Conservation (phyloP, 2,888 invertebrate genomes). For the Eupsilia transversa region DNA sequence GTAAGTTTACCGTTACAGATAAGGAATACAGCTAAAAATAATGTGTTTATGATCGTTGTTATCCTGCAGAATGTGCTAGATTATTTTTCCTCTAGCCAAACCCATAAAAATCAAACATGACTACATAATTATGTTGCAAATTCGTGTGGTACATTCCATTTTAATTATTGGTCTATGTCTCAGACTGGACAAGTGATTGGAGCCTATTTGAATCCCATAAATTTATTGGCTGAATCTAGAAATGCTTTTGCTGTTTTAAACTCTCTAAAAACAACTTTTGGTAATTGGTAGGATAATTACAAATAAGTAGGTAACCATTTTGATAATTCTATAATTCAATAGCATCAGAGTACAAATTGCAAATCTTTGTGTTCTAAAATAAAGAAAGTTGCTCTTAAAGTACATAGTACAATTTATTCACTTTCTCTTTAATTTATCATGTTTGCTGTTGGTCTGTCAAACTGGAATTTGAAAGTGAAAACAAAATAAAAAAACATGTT, state of each 20-base stretch:
- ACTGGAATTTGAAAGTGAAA: conserved; percentile 50
- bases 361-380: conserved; percentile 5
- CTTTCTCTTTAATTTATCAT: conserved; percentile 52
- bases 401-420: conserved; percentile 4
- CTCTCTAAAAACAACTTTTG: neutral
- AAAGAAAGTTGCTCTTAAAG: conserved; percentile 28
- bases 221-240: conserved; percentile 25
- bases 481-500: conserved; percentile 24
- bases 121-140: conserved; percentile 2
- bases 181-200: neutral
- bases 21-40: conserved; percentile 34
- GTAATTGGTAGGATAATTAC: neutral
- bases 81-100: conserved; percentile 29
- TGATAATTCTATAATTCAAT: neutral
- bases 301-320: neutral
- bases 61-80: conserved; percentile 57
- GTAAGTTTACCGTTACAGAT: conserved; percentile 82
- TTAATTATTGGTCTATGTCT: conserved; percentile 3
- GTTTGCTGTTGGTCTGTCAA: conserved; percentile 24
- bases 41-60: conserved; percentile 36
- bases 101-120: conserved; percentile 14
- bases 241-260: conserved; percentile 4
- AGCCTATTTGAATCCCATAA: conserved; percentile 4
- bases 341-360: neutral
- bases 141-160: conserved; percentile 14